Base-by-base conservation (phyloP, 2,113 vertebrate species). In the Scopus umbretta region DNA sequence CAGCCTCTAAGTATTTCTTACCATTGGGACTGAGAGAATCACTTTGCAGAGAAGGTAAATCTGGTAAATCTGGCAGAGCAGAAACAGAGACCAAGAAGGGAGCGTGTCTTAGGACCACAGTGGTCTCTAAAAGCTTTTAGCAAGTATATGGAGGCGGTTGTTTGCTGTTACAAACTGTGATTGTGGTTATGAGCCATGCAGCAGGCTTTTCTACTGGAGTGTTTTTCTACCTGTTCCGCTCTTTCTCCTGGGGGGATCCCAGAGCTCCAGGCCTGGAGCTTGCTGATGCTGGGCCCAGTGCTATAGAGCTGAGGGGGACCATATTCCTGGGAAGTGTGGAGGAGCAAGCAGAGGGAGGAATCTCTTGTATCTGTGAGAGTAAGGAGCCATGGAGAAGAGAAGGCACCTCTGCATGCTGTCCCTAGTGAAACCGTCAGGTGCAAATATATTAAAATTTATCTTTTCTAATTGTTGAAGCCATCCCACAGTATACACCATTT, bases 1-100 rank as follows among this genome's bases (percentile, higher is more conserved):
- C 73, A 85, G 53, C 74, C 38, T 92, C 76, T 91, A 85, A 92
- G 62, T 73, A 73, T 90, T 95, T 92, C 86, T 66, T 82, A 63
- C 50, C n/a, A 6, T 10, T 62, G 74, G 62, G 84, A 91, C n/a
- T n/a, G 38, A 68, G 38, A 80, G 43, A 90, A 92, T 70, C 53
- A 43, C 66, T 90, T 87, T 70, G 70, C 74, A 87, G 74, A 79
- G n/a, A 50, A 71, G 38, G 62, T 91, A 80, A 80, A 90, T 66
- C 58, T 12, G 75, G 66, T 72, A 87, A 94, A 94, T 79, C 70
- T 94, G 74, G 55, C 58, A 80, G 23, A 36, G 34, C 56, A 94
- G 87, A 92, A 91, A 71, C n/a, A 68, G 34, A 70, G 66, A 90
- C n/a, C 53, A 20, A 87, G 38, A 71, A 84, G 34, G 27, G 16